These are phyloP conservation scores for Eriocheir sinensis DNA, from an alignment of 1,140 invertebrate species.

Conservation along the genomic window DNA sequence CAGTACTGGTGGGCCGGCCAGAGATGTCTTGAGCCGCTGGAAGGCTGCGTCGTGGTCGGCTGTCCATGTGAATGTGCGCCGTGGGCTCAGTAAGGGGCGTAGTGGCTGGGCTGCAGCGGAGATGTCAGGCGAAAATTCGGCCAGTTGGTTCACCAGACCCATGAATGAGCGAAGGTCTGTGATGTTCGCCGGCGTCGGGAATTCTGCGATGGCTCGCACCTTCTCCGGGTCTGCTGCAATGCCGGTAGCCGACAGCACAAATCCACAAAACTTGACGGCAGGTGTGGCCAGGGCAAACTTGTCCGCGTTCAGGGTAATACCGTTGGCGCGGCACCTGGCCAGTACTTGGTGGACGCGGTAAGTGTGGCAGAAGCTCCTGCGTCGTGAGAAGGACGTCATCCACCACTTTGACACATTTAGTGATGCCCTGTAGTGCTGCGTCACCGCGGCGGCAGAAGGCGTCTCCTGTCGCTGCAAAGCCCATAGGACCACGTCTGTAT, in stretches of 20 bases:
- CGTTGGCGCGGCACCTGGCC: not conserved
- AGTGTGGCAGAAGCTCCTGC: not conserved
- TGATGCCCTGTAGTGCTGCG: not conserved
- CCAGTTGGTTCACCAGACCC: conserved; percentile 72
- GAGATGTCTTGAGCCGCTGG: not conserved
- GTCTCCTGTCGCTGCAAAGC: conserved; percentile 29
- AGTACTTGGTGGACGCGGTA: not conserved
- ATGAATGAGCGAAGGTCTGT: conserved; percentile 77
- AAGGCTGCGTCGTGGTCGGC: conserved; percentile 49
- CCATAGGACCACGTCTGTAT: not conserved
- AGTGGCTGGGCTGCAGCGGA: conserved; percentile 70
- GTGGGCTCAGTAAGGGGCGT: conserved; percentile 66
- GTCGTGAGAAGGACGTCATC: not conserved
- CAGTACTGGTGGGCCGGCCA: not conserved
- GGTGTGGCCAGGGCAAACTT: conserved; percentile 1
- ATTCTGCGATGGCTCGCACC: conserved; percentile 53
- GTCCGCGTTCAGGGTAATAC: not conserved
- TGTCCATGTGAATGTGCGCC: conserved; percentile 64
- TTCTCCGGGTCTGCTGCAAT: conserved; percentile 52
- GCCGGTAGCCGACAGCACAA: conserved; percentile 1
- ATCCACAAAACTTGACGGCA: conserved; percentile 5
- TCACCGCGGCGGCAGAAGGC: not conserved
- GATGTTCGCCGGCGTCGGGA: conserved; percentile 66
- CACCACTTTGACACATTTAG: conserved; percentile 13
- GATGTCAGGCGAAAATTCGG: conserved; percentile 67